Evolutionary conservation across 2,888 invertebrate species (phyloP).

Genomic region (Drosophila infuscata): DNA sequence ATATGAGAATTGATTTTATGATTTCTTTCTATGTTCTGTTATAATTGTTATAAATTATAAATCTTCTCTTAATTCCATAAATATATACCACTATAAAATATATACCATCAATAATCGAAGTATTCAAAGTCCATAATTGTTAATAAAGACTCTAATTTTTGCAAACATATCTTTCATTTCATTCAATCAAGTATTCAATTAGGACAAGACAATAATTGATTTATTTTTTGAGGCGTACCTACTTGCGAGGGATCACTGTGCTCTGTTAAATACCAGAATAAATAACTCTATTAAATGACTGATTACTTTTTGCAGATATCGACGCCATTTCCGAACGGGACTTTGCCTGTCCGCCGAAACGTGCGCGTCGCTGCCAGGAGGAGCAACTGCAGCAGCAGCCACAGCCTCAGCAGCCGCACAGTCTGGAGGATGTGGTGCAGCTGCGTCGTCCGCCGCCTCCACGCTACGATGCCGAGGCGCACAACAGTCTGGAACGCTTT

Average conservation of each 20-base stretch:
- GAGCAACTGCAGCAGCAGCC: conserved; percentile 36
- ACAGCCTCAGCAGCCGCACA: conserved; percentile 39
- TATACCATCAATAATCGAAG: too few species aligned
- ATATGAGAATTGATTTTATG: not conserved
- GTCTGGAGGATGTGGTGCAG: conserved; percentile 72
- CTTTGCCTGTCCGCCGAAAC: conserved; percentile 91
- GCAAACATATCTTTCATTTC: too few species aligned
- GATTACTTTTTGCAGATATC: conserved; percentile 74
- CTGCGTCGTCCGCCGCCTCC: conserved; percentile 62
- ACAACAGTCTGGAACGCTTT: conserved; percentile 78
- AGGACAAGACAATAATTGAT: too few species aligned
- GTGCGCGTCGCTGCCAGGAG: conserved; percentile 88
- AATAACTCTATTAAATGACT: not conserved
- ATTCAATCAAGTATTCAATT: not conserved
- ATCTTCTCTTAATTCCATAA: too few species aligned
- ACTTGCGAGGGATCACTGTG: not conserved
- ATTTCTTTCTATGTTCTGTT: not conserved
- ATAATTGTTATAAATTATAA: not conserved
- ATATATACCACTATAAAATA: too few species aligned
- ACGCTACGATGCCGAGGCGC: conserved; percentile 63
- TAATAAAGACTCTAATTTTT: too few species aligned
- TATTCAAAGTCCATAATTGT: too few species aligned
- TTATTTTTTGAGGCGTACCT: not conserved
- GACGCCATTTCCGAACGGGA: conserved; percentile 89
- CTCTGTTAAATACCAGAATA: not conserved